phyloP scores from a whole-genome alignment of 2,888 invertebrate genomes.

The Linhomoeus sp. region DNA sequence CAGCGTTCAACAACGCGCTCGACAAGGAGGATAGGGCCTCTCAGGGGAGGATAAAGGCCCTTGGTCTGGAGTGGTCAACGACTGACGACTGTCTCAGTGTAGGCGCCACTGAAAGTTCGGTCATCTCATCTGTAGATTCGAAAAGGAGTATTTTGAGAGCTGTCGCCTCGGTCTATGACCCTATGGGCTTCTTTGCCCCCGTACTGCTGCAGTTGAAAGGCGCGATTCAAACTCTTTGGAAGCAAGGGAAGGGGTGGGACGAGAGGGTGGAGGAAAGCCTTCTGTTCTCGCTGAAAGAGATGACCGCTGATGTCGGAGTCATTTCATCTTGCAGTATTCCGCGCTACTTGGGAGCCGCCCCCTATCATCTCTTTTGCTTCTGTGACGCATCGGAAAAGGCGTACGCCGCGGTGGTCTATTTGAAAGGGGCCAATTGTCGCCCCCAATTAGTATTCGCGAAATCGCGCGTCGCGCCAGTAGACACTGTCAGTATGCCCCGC shows the following conservation, averaged over 20 bases:
- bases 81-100: not conserved
- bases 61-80: too few relatives aligned
- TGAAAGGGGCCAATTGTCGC: not conserved
- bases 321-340: not conserved
- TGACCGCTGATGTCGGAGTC: not conserved
- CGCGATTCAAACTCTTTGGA: constrained; percentile 16
- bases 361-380: constrained; percentile 2
- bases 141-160: constrained; percentile 12
- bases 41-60: too few relatives aligned
- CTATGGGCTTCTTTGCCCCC: constrained; percentile 15
- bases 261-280: constrained; percentile 8
- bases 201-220: constrained; percentile 12
- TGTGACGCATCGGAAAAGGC: constrained; percentile 10
- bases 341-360: not conserved
- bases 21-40: too few relatives aligned
- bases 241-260: constrained; percentile 14
- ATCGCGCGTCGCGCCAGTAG: too few relatives aligned
- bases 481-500: too few relatives aligned
- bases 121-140: constrained; percentile 5
- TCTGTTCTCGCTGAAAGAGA: not conserved
- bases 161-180: constrained; percentile 17
- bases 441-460: too few relatives aligned
- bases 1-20: too few relatives aligned
- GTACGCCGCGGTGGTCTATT: too few relatives aligned
- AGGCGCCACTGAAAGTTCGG: not conserved